Conservation (phyloP, 2,888 invertebrate genomes). For the Dryocosmus kuriphilus region DNA sequence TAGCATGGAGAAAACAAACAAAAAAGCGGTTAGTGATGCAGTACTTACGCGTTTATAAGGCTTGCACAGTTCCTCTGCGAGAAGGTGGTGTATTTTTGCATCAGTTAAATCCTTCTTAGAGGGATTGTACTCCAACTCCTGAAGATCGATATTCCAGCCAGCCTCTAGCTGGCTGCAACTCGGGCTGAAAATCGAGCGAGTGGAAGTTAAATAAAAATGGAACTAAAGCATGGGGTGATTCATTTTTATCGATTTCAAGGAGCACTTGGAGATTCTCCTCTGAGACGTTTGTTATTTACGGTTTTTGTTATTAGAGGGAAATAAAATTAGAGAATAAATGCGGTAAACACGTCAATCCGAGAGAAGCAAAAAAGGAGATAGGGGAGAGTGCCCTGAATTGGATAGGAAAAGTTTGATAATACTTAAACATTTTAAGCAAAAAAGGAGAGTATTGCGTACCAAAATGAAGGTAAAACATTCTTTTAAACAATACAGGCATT, state of each 20-base stretch:
- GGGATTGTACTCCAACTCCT: constrained; percentile 94
- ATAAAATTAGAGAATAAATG: not conserved
- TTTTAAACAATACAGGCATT: too few relatives aligned
- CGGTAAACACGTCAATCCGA: not conserved
- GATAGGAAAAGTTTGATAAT: too few relatives aligned
- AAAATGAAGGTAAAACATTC: too few relatives aligned
- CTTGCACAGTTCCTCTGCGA: constrained; percentile 93
- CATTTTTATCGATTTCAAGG: not conserved
- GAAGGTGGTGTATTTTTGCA: constrained; percentile 94
- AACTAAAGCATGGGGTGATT: not conserved
- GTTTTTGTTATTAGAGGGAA: not conserved
- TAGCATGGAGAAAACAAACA: not conserved
- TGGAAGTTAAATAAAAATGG: constrained; percentile 8
- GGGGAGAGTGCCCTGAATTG: too few relatives aligned
- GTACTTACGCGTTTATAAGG: constrained; percentile 89
- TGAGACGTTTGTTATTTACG: not conserved
- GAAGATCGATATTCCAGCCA: constrained; percentile 95
- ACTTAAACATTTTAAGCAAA: too few relatives aligned
- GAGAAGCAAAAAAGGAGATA: not conserved
- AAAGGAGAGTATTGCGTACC: too few relatives aligned
- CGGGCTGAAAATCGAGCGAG: constrained; percentile 80
- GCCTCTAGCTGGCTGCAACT: constrained; percentile 92
- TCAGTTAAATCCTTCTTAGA: constrained; percentile 95
- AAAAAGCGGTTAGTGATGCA: not conserved
- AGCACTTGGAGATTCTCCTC: not conserved